A percentile compares a stretch with the other conserved stretches of the same genome.
These are phyloP conservation scores for Dione vanillae DNA, from an alignment of 2,888 invertebrate genomes.

Conservation along the genomic window DNA sequence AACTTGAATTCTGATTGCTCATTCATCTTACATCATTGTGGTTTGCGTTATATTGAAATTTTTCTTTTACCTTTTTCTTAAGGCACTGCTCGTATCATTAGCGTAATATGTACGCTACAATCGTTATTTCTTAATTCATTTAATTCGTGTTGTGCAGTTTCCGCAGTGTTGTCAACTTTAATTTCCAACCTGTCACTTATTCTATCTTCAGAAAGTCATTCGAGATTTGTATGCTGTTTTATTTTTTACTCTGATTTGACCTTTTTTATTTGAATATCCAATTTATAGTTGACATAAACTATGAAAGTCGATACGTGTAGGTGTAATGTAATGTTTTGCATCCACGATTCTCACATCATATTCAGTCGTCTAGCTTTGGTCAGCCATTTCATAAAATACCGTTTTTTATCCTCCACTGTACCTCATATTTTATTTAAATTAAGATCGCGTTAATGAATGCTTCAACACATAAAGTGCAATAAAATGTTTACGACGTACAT, in stretches of 20 bases:
- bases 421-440: conserved; percentile 35
- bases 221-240: background rate
- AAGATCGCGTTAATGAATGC: conserved; percentile 31
- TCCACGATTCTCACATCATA: conserved; percentile 21
- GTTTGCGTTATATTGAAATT: conserved; percentile 60
- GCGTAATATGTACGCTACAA: conserved; percentile 56
- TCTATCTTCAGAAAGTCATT: background rate
- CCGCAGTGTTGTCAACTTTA: conserved; percentile 49
- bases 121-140: conserved; percentile 55
- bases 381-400: conserved; percentile 28
- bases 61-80: conserved; percentile 66
- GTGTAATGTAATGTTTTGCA: conserved; percentile 23
- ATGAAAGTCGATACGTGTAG: conserved; percentile 30
- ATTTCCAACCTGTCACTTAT: conserved; percentile 16
- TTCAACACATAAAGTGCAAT: conserved; percentile 33
- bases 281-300: conserved; percentile 27
- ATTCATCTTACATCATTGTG: conserved; percentile 82
- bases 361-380: conserved; percentile 25
- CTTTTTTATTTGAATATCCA: conserved; percentile 16
- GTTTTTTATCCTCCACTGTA: conserved; percentile 20
- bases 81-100: conserved; percentile 61
- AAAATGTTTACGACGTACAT: conserved; percentile 29
- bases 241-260: conserved; percentile 12
- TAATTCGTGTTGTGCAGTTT: conserved; percentile 41
- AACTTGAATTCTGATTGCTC: conserved; percentile 80